These are phyloP conservation scores for Drosophila suboccidentalis DNA, from an alignment of 2,888 invertebrate genomes.

Conservation along the genomic window DNA sequence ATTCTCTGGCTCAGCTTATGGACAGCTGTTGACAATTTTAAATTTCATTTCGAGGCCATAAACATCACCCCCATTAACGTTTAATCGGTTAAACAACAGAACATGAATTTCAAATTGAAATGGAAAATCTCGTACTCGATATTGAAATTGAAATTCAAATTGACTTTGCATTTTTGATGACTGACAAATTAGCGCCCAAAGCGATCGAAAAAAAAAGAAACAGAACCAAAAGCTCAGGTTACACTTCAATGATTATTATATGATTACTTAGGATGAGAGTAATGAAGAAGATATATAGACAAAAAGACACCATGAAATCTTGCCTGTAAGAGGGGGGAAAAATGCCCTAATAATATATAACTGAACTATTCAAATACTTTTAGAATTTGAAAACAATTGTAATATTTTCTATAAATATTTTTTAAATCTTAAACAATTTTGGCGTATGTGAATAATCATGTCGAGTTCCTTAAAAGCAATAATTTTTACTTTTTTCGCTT, in stretches of 20 bases:
- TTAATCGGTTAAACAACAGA: slow-evolving; percentile 3
- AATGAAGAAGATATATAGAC: background rate
- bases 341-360: no score
- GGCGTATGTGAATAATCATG: no score
- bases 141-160: slow-evolving; percentile 25
- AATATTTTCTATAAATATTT: no score
- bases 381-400: no score
- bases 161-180: slow-evolving; percentile 20
- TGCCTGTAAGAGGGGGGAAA: background rate
- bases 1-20: background rate
- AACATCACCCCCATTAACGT: slow-evolving; percentile 44
- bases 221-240: background rate
- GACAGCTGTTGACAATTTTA: slow-evolving; percentile 29
- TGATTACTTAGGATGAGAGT: background rate
- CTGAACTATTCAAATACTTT: no score
- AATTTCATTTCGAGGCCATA: slow-evolving; percentile 49
- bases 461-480: no score
- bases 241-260: slow-evolving; percentile 1
- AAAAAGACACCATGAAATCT: background rate
- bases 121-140: slow-evolving; percentile 5
- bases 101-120: slow-evolving; percentile 15
- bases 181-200: slow-evolving; percentile 19
- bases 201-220: no score
- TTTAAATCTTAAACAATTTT: no score
- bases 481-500: no score